Conservation (phyloP, 2,888 invertebrate species). For the Octonoba sinensis region DNA sequence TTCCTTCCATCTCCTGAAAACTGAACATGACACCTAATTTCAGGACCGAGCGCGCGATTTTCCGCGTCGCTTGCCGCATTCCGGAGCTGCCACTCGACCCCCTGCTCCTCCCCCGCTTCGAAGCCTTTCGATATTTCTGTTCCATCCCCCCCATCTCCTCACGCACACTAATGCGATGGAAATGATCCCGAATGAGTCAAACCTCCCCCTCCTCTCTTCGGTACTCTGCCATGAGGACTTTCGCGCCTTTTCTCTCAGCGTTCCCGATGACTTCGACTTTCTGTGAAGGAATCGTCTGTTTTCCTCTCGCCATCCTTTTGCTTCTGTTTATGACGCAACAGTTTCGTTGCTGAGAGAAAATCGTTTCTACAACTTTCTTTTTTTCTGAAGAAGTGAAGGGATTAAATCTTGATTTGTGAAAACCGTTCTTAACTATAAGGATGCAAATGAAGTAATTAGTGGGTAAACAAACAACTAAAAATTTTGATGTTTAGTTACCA, state of each 20-base stretch:
- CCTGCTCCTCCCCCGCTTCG: conserved; percentile 5
- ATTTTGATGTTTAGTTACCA: no score
- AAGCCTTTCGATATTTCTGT: conserved; percentile 35
- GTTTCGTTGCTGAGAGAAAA: no score
- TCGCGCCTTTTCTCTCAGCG: conserved; percentile 23
- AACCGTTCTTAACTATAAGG: no score
- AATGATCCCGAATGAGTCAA: conserved; percentile 59
- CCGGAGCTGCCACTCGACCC: conserved; percentile 40
- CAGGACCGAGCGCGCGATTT: conserved; percentile 56
- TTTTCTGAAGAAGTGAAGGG: no score
- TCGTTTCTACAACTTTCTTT: no score
- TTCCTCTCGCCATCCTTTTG: no score
- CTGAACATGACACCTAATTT: conserved; percentile 64
- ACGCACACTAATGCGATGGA: conserved; percentile 50
- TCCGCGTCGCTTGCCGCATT: conserved; percentile 60
- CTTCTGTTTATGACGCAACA: no score
- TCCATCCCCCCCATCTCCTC: conserved; percentile 5
- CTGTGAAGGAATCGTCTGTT: no score
- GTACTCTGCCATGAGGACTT: conserved; percentile 6
- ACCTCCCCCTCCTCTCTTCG: not conserved
- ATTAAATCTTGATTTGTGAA: no score
- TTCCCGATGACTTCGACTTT: no score
- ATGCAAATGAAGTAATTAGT: no score
- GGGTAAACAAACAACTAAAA: no score
- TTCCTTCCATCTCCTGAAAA: conserved; percentile 32